Base-by-base conservation (phyloP, 2,888 invertebrate species). In the Oligia fasciuncula region DNA sequence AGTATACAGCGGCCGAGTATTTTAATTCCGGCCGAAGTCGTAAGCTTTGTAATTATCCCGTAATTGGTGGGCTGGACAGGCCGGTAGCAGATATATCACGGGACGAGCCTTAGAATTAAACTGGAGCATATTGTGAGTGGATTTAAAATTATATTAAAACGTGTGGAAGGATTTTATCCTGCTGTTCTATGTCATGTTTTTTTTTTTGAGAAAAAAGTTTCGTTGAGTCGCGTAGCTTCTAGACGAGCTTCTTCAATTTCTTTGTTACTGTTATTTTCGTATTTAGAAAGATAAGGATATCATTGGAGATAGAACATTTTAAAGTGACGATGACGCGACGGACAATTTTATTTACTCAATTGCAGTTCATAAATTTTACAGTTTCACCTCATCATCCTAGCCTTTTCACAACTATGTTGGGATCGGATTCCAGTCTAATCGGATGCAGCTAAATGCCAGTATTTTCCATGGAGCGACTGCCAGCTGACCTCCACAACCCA, bases 41-140 rank as follows among this genome's bases (percentile, higher is more conserved):
- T 92, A 91, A 92, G 92, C 88, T 93, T 94, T 93, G 93, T 96
- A 96, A 96, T 96, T 96, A 96, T 95, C 93, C 93, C 92, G 93
- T 96, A 95, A 96, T 95, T 94, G 95, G 95, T 95, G 91, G 95
- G 95, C 92, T 80, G 94, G 90, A 81, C 90, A 70, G 90, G 90
- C 90, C 92, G 88, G 95, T 94, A 95, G 95, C 95, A 92, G 93
- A 95, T 95, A 95, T 95, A 95, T 96, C 96, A 95, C 95, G 43
- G 78, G 91, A 90, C 91, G 90, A 92, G 90, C 83, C 88, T 92
- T 88, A 90, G 87, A 90, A 89, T 88, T 88, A 87, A 85, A 86
- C 62, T 85, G 79, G 74, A 77, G n/a, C 62, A 84, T 49, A 43
- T 19, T 84, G 71, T 68, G 67, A 68, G 40, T 1, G 49, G 40